These are phyloP conservation scores for Andrena bicolor DNA, from an alignment of 2,888 invertebrate species.

Conservation along the genomic window DNA sequence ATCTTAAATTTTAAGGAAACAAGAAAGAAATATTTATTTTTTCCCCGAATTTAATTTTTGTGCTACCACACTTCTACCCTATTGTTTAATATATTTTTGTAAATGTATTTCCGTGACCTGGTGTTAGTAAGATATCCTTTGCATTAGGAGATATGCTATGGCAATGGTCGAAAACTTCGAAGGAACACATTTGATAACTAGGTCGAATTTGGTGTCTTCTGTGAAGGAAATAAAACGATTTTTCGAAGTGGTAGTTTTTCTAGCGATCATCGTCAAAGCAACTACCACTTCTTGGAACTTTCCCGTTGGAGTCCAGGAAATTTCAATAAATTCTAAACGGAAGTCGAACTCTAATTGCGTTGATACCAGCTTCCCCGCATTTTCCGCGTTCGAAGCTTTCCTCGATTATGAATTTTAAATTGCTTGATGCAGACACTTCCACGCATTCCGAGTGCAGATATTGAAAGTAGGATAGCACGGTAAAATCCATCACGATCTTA, in stretches of 20 bases:
- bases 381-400: background rate
- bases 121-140: too few relatives aligned
- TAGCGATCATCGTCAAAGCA: background rate
- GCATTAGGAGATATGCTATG: too few relatives aligned
- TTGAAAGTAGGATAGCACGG: too few relatives aligned
- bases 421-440: background rate
- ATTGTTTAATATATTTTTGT: too few relatives aligned
- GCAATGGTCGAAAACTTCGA: background rate
- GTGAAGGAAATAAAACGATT: background rate
- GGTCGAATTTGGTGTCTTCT: background rate
- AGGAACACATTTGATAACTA: background rate
- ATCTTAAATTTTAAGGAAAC: too few relatives aligned
- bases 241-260: background rate
- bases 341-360: constrained; percentile 10
- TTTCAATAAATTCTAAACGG: constrained; percentile 9
- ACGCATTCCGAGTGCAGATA: background rate
- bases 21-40: too few relatives aligned
- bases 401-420: constrained; percentile 11
- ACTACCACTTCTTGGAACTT: background rate
- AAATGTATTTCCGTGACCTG: too few relatives aligned
- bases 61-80: too few relatives aligned
- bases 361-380: background rate
- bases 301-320: background rate
- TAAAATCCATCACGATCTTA: too few relatives aligned
- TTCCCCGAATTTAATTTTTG: too few relatives aligned